Evolutionary conservation across 2,888 invertebrate species (phyloP), one percentile per base, ranked within the genome.

Genomic region (Microctonus hyperodae): DNA sequence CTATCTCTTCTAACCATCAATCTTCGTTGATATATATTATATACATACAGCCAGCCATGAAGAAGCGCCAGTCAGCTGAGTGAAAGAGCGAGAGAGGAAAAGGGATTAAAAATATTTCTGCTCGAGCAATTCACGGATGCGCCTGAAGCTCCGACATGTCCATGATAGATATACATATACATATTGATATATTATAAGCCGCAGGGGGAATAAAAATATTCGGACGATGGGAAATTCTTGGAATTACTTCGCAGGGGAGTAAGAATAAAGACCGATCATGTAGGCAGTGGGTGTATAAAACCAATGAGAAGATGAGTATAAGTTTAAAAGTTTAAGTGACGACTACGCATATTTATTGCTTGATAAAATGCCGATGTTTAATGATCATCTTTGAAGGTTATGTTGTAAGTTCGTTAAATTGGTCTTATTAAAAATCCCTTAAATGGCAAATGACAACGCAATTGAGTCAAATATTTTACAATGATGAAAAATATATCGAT

Each of bases 151-250:
- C 48, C 40, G 58, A 40, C 37, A 20, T 50, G 3, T 55, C 28
- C 53, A 40, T 63, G 40, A 62, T 37, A 53, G 40, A 44, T 44
- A 44, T 44, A 44, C 20, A 23, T 51, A 23, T 22, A n/a, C n/a
- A n/a, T 55, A 55, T 55, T 37, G 40, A 58, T 58, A 60, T 60
- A 59, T 55, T 61, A 40, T 65, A 40, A 51, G 53, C 31, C 31
- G 35, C 22, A 13, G n/a, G 40, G 40, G 35, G 65, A 33, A 40
- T 25, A 64, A 64, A 57, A 62, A 58, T 63, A 67, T 67, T 67
- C 44, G 67, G 62, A 61, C 61, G 67, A 63, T 67, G 67, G 57
- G 35, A 67, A 67, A 63, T 67, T 67, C 67, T 56, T 63, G 51
- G 37, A 63, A 67, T 67, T 58, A 40, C 51, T 67, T 44, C 31